A percentile compares a stretch with the other conserved stretches of the same genome.
These are phyloP conservation scores for Sitophilus oryzae DNA, from an alignment of 1,140 invertebrate genomes.

Conservation along the genomic window DNA sequence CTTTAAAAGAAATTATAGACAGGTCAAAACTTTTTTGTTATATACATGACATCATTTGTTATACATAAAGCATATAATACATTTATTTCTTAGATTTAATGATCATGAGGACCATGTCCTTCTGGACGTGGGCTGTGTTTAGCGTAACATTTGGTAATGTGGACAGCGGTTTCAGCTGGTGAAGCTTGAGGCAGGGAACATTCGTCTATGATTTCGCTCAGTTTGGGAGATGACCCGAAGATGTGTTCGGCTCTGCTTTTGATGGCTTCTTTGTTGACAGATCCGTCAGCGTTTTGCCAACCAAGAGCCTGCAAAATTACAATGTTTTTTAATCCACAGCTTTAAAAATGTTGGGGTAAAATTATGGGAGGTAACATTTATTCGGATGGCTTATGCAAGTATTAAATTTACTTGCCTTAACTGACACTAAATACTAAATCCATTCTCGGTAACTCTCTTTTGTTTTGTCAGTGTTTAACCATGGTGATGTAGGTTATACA, in stretches of 20 bases:
- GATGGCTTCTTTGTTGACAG: conserved; percentile 3
- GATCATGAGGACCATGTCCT: background rate
- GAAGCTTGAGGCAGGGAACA: background rate
- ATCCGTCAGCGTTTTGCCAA: conserved; percentile 18
- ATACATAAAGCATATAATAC: background rate
- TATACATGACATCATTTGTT: background rate
- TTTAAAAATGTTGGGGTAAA: background rate
- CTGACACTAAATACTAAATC: too few relatives aligned
- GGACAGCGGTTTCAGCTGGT: conserved; percentile 6
- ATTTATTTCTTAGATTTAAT: background rate
- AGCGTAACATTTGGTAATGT: conserved; percentile 6
- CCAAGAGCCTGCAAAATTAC: background rate
- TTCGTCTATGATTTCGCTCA: background rate
- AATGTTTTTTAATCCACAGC: too few relatives aligned
- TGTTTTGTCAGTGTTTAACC: too few relatives aligned
- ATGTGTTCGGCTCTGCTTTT: background rate
- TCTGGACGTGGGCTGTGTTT: background rate
- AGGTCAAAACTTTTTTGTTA: too few relatives aligned
- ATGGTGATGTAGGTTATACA: too few relatives aligned
- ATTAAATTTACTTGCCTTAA: too few relatives aligned
- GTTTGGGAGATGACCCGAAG: background rate
- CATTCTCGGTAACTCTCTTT: too few relatives aligned
- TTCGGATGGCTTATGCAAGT: too few relatives aligned
- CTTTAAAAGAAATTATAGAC: too few relatives aligned
- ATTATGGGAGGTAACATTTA: background rate